These are phyloP conservation scores for Notarius lentiginosus DNA, from an alignment of 2,113 vertebrate genomes.

Conservation along the genomic window DNA sequence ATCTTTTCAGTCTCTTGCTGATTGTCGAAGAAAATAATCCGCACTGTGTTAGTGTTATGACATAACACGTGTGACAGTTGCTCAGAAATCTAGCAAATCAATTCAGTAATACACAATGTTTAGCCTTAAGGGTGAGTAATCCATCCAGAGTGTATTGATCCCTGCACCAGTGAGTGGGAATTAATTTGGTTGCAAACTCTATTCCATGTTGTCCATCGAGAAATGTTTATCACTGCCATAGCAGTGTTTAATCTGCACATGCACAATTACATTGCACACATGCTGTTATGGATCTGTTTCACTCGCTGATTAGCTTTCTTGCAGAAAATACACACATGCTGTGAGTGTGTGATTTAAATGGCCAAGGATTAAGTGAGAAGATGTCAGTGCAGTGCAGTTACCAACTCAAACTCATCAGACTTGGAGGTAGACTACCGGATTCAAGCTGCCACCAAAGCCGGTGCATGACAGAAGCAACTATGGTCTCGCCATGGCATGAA, in stretches of 20 bases:
- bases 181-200: slow-evolving; percentile 39
- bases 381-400: too few relatives aligned
- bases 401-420: too few relatives aligned
- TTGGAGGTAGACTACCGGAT: too few relatives aligned
- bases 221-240: slow-evolving; percentile 5
- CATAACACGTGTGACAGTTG: not conserved
- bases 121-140: slow-evolving; percentile 24
- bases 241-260: not conserved
- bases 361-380: not conserved
- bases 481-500: too few relatives aligned
- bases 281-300: not conserved
- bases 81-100: not conserved
- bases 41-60: slow-evolving; percentile 10
- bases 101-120: slow-evolving; percentile 11
- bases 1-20: not conserved
- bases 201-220: not conserved
- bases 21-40: slow-evolving; percentile 13
- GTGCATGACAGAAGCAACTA: too few relatives aligned
- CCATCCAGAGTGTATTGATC: slow-evolving; percentile 16
- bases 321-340: not conserved
- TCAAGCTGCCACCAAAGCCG: too few relatives aligned
- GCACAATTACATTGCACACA: not conserved
- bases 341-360: not conserved
- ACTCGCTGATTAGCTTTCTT: not conserved
- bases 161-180: slow-evolving; percentile 7